Base-by-base conservation (phyloP, 1,140 invertebrate species). In the Mercenaria mercenaria region DNA sequence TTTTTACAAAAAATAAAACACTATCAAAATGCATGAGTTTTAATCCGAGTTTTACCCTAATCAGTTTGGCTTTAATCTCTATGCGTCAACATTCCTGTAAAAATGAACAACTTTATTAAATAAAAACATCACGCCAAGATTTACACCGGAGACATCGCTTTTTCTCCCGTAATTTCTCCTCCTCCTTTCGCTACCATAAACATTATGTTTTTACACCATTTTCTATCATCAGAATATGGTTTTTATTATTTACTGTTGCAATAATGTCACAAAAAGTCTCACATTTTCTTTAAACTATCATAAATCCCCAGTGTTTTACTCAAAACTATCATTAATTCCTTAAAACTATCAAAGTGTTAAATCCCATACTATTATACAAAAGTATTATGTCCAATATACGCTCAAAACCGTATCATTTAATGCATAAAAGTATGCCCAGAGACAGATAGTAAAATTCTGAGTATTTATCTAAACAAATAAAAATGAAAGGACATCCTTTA, bases 281-380 rank as follows among this genome's bases (percentile, higher is more conserved):
- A n/a, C n/a, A n/a, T 59, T n/a, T 20, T 59, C 26, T 4, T 59
- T 13, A 59, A 20, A n/a, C 20, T 20, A 59, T 6, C 26, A n/a
- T 59, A 20, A 59, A 59, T 59, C 18, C 56, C 20, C 4, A 6
- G 20, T 59, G 18, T 13, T 26, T 59, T 59, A n/a, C 23, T 13
- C 20, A 59, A n/a, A 59, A 59, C 26, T 26, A 59, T 26, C 6
- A 26, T 4, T 59, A 10, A 26, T 59, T 6, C 13, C 34, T 72
- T 20, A 72, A 72, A 72, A 72, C 67, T 72, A 72, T 72, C 67
- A 72, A 72, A 72, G 34, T 72, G 34, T 72, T 39, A 72, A 72
- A 72, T 72, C 67, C 56, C 11, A 39, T 23, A 39, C 34, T 15
- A 47, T 47, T 47, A 47, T 47, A 6, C 43, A n/a, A n/a, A n/a